Evolutionary conservation across 2,888 invertebrate species (phyloP), one percentile per base, ranked within the genome.

Genomic region (Gymnocheta viridis): DNA sequence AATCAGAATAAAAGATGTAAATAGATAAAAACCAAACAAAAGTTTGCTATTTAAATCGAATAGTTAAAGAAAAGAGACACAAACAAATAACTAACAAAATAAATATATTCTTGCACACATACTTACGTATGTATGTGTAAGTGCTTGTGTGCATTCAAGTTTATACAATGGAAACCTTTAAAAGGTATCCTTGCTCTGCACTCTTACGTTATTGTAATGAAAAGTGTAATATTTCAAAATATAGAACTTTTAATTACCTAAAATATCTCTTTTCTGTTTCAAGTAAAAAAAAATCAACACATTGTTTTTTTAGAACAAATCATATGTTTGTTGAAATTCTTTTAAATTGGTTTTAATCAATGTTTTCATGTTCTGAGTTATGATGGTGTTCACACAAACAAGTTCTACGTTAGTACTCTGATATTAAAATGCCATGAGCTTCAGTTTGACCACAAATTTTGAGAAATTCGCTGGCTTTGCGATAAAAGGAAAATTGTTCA

Each of bases 1-100:
- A 80, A 77, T 77, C 80, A 67, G 58, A 76, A 76, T 60, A 84
- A 60, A 80, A 76, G 80, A 84, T 84, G 76, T 84, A 77, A 80
- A 80, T 67, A 77, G 76, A 83, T 83, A 83, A 77, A 80, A 83
- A 80, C 66, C 77, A 54, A 84, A 72, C 12, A 67, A 80, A 80
- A 80, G 66, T 80, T 83, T 80, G 76, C 72, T 72, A 80, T 83
- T 83, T 32, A 66, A 47, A 58, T 80, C 76, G 58, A 80, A 62
- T 29, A 74, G 35, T 17, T 35, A 58, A 47, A 51, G n/a, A n/a
- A n/a, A 88, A 87, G 85, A 86, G 86, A 81, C n/a, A 56, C 12
- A 76, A 66, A 44, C 35, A 74, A 49, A 47, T 62, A 80, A 64
- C 56, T 29, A 78, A 78, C 62, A 72, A 67, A 70, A 27, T 69